These are phyloP conservation scores for Xiphorhynchus elegans DNA, from an alignment of 2,113 vertebrate genomes.

Conservation along the genomic window DNA sequence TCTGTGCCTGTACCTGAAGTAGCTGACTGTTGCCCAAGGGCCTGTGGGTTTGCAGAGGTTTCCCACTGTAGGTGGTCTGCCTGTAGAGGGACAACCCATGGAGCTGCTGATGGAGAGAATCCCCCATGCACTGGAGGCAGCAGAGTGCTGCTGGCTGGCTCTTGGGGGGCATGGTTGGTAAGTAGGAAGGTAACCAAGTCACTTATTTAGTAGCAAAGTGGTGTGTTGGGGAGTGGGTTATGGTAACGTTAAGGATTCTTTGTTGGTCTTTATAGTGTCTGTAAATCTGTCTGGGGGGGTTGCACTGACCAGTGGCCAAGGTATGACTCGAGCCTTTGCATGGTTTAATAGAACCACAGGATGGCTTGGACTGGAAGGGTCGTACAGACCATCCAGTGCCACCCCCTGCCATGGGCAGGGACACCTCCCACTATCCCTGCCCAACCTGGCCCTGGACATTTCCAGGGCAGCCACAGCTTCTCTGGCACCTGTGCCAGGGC, in stretches of 20 bases:
- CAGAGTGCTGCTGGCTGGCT: neutral
- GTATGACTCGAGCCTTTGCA: neutral
- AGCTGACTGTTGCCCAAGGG: neutral
- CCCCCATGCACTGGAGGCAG: neutral
- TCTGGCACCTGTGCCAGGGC: neutral
- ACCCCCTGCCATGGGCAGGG: neutral
- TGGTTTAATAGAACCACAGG: too few species aligned
- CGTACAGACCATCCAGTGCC: fast-evolving
- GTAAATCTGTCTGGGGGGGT: too few species aligned
- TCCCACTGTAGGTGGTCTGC: neutral
- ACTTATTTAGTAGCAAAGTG: fast-evolving
- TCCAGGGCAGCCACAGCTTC: neutral
- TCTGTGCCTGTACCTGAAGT: neutral
- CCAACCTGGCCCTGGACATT: neutral
- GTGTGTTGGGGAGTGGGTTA: neutral
- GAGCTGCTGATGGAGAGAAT: neutral
- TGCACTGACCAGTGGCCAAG: neutral
- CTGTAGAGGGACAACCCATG: neutral
- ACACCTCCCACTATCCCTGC: fast-evolving
- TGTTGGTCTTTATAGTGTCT: too few species aligned
- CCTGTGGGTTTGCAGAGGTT: neutral
- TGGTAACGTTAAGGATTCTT: fast-evolving
- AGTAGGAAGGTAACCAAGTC: neutral
- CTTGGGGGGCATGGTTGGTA: neutral
- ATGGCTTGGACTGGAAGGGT: neutral